A percentile compares a stretch with the other conserved stretches of the same genome.
phyloP scores from a whole-genome alignment of 2,797 vertebrate species.

The Geotrypetes seraphini region DNA sequence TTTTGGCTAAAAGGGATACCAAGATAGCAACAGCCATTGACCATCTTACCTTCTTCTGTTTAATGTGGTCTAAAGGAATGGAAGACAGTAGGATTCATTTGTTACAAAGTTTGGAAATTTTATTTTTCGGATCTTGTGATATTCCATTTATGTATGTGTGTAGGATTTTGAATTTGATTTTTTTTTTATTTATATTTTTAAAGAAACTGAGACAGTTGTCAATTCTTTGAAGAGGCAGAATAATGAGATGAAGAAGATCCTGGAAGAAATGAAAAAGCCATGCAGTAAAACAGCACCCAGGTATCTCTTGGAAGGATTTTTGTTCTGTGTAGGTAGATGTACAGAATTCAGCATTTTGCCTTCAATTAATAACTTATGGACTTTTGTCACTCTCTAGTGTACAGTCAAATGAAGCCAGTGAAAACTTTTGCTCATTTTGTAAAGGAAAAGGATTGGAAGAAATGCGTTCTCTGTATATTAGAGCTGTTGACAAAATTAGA shows the following conservation, averaged over 20 bases:
- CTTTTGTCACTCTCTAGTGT: slow-evolving; percentile 38
- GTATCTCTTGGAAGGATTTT: slow-evolving; percentile 26
- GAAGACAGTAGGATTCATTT: too few relatives aligned
- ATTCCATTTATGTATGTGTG: too few relatives aligned
- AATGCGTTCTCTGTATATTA: slow-evolving; percentile 82
- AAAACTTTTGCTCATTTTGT: slow-evolving; percentile 33
- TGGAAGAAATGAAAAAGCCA: slow-evolving; percentile 48
- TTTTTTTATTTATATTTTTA: too few relatives aligned
- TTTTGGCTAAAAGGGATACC: too few relatives aligned
- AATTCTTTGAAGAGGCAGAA: slow-evolving; percentile 43
- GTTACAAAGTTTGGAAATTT: too few relatives aligned
- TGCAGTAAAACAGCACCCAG: slow-evolving; percentile 30
- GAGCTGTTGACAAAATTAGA: slow-evolving; percentile 82
- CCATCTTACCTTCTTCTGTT: too few relatives aligned
- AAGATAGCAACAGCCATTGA: too few relatives aligned
- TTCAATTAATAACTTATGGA: not conserved
- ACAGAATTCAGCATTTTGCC: not conserved
- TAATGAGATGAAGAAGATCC: slow-evolving; percentile 49
- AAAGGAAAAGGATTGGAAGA: slow-evolving; percentile 71
- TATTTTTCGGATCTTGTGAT: too few relatives aligned
- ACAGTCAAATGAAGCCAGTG: slow-evolving; percentile 25
- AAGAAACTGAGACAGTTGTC: not conserved
- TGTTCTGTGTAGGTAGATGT: not conserved
- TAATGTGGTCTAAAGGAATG: too few relatives aligned
- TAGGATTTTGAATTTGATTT: too few relatives aligned